Base-by-base conservation (phyloP, 1,140 invertebrate genomes). In the Halyomorpha halys region DNA sequence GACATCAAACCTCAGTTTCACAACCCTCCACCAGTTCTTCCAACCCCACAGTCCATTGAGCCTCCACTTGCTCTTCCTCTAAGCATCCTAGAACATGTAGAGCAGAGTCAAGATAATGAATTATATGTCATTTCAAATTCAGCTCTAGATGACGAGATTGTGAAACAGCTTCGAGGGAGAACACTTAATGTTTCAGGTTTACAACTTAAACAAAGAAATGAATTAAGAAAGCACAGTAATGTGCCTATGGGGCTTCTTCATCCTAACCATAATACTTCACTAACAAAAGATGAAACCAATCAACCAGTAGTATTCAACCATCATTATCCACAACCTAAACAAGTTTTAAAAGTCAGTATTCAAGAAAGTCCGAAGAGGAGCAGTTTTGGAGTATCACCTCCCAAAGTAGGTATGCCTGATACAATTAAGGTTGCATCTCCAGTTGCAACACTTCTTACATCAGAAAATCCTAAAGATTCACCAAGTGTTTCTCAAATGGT, bases 401-500 rank as follows among this genome's bases (percentile, higher is more conserved):
- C 53, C n/a, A 60, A 65, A 59, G 49, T 60, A 9, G 61, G 61
- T 19, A 53, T 63, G 56, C 45, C 62, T 15, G 56, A 64, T 61
- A 64, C 51, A 27, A 68, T 68, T 14, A 68, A 66, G 49, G 68
- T 66, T 16, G 68, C 66, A 15, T 66, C 65, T 1, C 66, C 68
- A 6, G 65, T 66, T 19, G 65, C 66, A 11, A 62, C 68, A 16
- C 30, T 68, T 6, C 54, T 68, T 21, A 65, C 62, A 25, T 54
- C 49, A 18, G 61, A 59, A 56, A 30, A 45, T 6, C 39, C 18
- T 15, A 61, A 65, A 47, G 61, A 67, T 27, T 54, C 67, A 23
- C 68, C 69, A 2, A 69, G 68, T 16, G 71, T 72, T 13, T 71
- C 70, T 0, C 69, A 71, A 49, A 71, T 73, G 65, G 72, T 72